A percentile compares a stretch with the other conserved stretches of the same genome.
These are phyloP conservation scores for Formica exsecta DNA, from an alignment of 1,140 invertebrate genomes.

Conservation along the genomic window DNA sequence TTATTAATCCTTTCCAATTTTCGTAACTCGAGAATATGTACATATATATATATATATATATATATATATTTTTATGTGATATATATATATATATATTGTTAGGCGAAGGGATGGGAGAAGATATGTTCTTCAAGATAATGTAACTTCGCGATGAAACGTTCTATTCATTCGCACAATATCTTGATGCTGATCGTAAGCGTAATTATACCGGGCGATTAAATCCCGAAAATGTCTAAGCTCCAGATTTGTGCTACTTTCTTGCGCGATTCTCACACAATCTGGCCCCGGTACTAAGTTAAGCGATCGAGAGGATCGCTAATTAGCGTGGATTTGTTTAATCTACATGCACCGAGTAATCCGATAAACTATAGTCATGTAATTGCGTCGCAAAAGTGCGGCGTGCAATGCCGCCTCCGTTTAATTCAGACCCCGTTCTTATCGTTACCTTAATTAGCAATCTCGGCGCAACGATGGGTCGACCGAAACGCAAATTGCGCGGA, in stretches of 20 bases:
- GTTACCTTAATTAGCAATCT: conserved; percentile 43
- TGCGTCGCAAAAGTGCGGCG: conserved; percentile 15
- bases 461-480: conserved; percentile 1
- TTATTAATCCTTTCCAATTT: conserved; percentile 36
- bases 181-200: background rate
- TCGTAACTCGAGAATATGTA: conserved; percentile 1
- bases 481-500: conserved; percentile 48
- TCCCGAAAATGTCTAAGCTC: conserved; percentile 4
- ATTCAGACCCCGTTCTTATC: conserved; percentile 51
- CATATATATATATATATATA: conserved; percentile 1
- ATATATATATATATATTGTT: background rate
- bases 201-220: conserved; percentile 18
- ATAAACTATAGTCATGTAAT: conserved; percentile 2
- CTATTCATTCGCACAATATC: background rate
- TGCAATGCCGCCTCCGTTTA: conserved; percentile 41
- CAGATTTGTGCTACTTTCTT: conserved; percentile 19
- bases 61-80: conserved; percentile 14
- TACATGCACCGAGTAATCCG: background rate
- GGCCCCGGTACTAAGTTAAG: background rate
- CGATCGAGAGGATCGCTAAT: conserved; percentile 2
- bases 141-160: background rate
- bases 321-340: conserved; percentile 29
- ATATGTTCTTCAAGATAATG: background rate
- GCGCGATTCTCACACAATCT: background rate
- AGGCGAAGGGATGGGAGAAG: background rate